Conservation (phyloP, 1,140 invertebrate species). For the Drepana arcuata region DNA sequence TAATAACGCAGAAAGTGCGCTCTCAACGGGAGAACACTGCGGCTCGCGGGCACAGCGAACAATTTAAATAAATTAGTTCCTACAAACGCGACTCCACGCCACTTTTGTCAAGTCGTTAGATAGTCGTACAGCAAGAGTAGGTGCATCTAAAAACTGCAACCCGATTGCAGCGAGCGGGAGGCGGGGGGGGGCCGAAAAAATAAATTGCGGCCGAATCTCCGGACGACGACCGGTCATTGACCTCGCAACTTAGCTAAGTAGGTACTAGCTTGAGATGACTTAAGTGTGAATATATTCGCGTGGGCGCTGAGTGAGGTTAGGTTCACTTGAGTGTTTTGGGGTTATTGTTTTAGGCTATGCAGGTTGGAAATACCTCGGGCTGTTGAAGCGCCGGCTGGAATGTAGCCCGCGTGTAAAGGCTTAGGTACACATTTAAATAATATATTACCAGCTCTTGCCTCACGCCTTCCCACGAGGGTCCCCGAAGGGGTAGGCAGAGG, state of each 20-base stretch:
- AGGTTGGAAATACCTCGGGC: too few relatives aligned
- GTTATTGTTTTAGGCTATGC: neutral
- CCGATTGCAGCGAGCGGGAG: slow-evolving; percentile 32
- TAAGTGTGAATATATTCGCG: slow-evolving; percentile 21
- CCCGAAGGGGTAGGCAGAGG: too few relatives aligned
- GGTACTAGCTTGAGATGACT: slow-evolving; percentile 27
- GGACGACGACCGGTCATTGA: slow-evolving; percentile 60
- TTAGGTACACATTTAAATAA: too few relatives aligned
- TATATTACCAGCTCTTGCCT: too few relatives aligned
- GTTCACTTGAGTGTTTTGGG: too few relatives aligned
- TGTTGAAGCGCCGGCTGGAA: too few relatives aligned
- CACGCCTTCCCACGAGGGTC: too few relatives aligned
- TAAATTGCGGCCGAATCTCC: slow-evolving; percentile 33
- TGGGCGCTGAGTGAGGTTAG: too few relatives aligned
- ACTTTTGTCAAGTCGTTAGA: slow-evolving; percentile 51
- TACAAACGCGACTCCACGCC: slow-evolving; percentile 19
- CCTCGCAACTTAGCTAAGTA: slow-evolving; percentile 29
- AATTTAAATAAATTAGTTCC: neutral
- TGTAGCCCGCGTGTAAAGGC: too few relatives aligned
- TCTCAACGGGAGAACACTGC: too few relatives aligned
- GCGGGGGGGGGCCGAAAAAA: slow-evolving; percentile 21
- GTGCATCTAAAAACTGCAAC: slow-evolving; percentile 70
- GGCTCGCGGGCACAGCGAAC: too few relatives aligned
- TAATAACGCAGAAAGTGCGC: too few relatives aligned
- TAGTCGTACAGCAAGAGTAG: slow-evolving; percentile 61